Percentiles rank a stretch among this genome's conserved stretches.
These are phyloP conservation scores for Acheta domesticus DNA, from an alignment of 2,888 invertebrate genomes.

Conservation along the genomic window DNA sequence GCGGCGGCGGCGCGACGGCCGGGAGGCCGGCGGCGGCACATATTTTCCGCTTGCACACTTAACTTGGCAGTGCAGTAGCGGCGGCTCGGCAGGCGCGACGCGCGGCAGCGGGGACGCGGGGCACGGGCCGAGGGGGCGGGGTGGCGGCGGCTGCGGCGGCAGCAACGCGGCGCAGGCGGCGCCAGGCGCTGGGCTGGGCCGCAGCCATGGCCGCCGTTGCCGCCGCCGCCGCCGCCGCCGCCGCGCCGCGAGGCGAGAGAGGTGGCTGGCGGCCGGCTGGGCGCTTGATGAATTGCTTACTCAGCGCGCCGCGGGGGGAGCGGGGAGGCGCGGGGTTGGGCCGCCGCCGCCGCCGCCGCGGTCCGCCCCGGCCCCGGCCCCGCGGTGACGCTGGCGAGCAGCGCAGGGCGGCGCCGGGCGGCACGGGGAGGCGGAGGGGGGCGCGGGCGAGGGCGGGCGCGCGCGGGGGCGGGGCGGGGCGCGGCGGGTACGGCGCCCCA, in stretches of 20 bases:
- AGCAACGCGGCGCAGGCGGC: conserved; percentile 35
- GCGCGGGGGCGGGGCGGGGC: neutral
- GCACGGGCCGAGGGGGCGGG: conserved; percentile 38
- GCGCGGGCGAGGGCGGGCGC: neutral
- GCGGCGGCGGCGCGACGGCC: neutral
- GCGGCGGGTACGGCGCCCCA: neutral
- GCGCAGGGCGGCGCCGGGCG: neutral
- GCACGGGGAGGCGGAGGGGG: neutral
- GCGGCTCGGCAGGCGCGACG: neutral
- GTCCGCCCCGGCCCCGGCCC: neutral
- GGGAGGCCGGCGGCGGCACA: neutral
- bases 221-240: conserved; percentile 27
- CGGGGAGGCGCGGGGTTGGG: neutral
- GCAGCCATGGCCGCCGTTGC: no score
- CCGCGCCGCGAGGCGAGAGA: neutral
- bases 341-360: neutral
- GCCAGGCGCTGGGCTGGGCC: conserved; percentile 24
- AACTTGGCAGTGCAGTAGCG: conserved; percentile 18
- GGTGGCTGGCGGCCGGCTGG: neutral
- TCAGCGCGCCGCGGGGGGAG: neutral
- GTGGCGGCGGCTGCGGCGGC: conserved; percentile 38
- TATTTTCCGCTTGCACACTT: conserved; percentile 18
- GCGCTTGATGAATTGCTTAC: conserved; percentile 18
- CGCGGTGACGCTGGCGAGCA: conserved; percentile 5
- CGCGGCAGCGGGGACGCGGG: conserved; percentile 37